A percentile compares a stretch with the other conserved stretches of the same genome.
Evolutionary conservation across 2,113 vertebrate genomes (phyloP).

Genomic region (Lamprologus speciosus): DNA sequence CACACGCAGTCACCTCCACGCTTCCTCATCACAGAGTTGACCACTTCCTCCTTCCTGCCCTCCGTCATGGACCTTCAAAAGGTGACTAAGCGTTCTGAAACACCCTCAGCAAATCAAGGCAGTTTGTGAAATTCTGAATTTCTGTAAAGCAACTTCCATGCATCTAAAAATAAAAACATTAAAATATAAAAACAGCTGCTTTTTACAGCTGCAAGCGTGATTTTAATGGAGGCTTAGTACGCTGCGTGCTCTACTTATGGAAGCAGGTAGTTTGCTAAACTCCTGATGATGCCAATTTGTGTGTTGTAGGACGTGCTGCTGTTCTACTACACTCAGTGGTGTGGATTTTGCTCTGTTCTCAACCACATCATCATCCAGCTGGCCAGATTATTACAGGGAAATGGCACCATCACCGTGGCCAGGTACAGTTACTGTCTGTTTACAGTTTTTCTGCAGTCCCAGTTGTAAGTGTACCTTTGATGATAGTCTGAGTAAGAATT

Average conservation of each 20-base stretch:
- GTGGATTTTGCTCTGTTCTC: constrained; percentile 91
- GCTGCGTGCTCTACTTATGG: neutral
- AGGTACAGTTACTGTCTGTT: constrained; percentile 68
- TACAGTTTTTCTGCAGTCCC: neutral
- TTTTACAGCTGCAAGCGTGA: neutral
- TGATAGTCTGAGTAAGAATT: neutral
- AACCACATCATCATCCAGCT: constrained; percentile 91
- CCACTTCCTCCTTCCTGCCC: constrained; percentile 77
- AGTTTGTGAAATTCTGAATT: neutral
- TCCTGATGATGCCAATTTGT: neutral
- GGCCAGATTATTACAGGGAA: constrained; percentile 79
- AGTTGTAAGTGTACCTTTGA: neutral
- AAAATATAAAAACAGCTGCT: neutral
- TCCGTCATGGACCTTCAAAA: constrained; percentile 76
- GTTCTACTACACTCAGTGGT: constrained; percentile 93
- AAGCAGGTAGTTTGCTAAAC: neutral
- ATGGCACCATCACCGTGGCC: constrained; percentile 76
- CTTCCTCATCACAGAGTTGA: constrained; percentile 82
- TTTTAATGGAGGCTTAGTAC: neutral
- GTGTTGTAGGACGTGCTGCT: constrained; percentile 83
- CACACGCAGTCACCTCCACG: constrained; percentile 2
- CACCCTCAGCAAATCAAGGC: neutral
- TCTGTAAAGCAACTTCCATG: neutral
- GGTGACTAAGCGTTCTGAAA: constrained; percentile 57
- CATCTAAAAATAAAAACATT: neutral